phyloP scores from a whole-genome alignment of 2,888 invertebrate genomes.

The Agrilus mali region DNA sequence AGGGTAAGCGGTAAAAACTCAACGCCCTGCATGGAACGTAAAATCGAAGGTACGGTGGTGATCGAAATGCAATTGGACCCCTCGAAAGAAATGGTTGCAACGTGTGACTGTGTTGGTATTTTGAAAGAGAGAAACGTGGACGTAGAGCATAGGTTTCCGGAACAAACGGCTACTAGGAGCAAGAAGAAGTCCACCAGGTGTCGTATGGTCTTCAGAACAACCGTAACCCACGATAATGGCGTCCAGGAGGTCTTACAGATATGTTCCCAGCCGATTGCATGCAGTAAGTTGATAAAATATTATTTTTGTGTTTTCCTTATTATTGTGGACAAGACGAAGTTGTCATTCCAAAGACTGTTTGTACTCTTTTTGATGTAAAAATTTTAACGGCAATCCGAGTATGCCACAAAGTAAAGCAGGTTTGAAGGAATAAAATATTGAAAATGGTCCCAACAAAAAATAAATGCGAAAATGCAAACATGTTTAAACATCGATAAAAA shows the following conservation, averaged over 20 bases:
- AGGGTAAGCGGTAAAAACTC: slow-evolving; percentile 94
- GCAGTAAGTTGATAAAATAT: slow-evolving; percentile 55
- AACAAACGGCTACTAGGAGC: slow-evolving; percentile 62
- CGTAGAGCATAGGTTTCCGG: slow-evolving; percentile 82
- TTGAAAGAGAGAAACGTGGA: slow-evolving; percentile 93
- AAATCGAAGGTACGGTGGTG: slow-evolving; percentile 87
- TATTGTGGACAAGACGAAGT: no score
- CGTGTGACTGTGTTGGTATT: slow-evolving; percentile 95
- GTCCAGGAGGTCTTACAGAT: slow-evolving; percentile 73
- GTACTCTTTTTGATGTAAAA: no score
- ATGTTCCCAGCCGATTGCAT: slow-evolving; percentile 82
- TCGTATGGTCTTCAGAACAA: slow-evolving; percentile 86
- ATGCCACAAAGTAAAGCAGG: no score
- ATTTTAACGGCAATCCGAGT: no score
- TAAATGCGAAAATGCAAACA: no score
- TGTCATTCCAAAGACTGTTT: no score
- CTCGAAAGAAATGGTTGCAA: slow-evolving; percentile 79
- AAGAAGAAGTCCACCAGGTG: slow-evolving; percentile 93
- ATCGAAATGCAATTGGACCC: slow-evolving; percentile 88
- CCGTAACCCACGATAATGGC: slow-evolving; percentile 65
- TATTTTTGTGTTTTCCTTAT: slow-evolving; percentile 3
- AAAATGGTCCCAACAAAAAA: no score
- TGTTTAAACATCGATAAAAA: no score
- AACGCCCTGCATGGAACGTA: slow-evolving; percentile 79
- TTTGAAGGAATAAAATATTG: no score